Evolutionary conservation across 2,797 vertebrate genomes (phyloP), one percentile per base, ranked within the genome.

Genomic region (Phoebastria nigripes): DNA sequence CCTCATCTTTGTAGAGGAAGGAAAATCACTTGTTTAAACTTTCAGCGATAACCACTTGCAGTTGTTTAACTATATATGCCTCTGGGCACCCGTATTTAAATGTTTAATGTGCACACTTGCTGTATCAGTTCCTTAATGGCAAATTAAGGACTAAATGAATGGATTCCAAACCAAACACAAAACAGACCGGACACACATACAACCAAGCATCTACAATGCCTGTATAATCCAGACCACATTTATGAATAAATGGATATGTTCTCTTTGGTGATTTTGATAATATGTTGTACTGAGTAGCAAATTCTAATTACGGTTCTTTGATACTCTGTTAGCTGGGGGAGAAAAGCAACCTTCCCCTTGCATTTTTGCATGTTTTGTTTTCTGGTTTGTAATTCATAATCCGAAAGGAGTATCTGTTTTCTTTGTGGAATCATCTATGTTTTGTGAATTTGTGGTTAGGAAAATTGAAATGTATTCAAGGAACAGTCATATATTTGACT

Each of bases 141-240:
- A 96, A 95, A 92, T 97, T 95, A 96, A 93, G 92, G 89, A 65
- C 92, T 67, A 92, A 92, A 81, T 74, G 91, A 95, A 92, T 72
- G 79, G 84, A 96, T 96, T 96, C 94, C 95, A 96, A 96, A 61
- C 79, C 90, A 96, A 97, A 97, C 92, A 82, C 59, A 93, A 94
- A 96, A 28, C 94, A 96, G 92, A 94, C 86, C 76, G 93, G 84
- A 81, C 82, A 74, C 86, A 82, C 61, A 25, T 67, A 56, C 61
- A 91, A 73, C 80, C 72, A 44, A 86, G 76, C 89, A 74, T 90
- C 83, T 77, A 59, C 88, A 71, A 39, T 78, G 85, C 82, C 69
- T 96, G 29, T 47, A 31, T 94, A 96, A 97, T 96, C 77, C 79
- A 95, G 87, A 94, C 93, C 85, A 95, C 61, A 87, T 97, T 96